phyloP scores from a whole-genome alignment of 1,140 invertebrate genomes.

The Drosophila yakuba region DNA sequence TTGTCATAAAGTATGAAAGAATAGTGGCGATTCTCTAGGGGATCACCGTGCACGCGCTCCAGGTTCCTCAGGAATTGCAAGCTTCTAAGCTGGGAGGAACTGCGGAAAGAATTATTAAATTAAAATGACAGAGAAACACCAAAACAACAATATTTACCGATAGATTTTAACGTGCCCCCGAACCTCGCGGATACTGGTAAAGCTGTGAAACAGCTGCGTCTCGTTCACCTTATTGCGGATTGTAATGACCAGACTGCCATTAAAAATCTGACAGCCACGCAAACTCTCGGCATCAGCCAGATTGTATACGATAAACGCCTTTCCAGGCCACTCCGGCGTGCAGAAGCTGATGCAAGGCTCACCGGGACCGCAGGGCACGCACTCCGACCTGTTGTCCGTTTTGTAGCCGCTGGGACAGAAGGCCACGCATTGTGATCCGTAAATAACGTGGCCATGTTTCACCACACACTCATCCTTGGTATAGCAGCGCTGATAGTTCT shows the following conservation, averaged over 20 bases:
- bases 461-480: conserved; percentile 47
- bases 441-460: conserved; percentile 28
- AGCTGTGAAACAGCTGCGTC: conserved; percentile 40
- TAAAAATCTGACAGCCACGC: conserved; percentile 70
- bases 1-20: conserved; percentile 72
- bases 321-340: conserved; percentile 29
- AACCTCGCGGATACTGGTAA: conserved; percentile 66
- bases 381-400: conserved; percentile 36
- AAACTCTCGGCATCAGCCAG: conserved; percentile 65
- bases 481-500: conserved; percentile 68
- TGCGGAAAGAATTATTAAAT: neutral
- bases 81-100: conserved; percentile 59
- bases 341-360: conserved; percentile 66
- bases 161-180: conserved; percentile 69
- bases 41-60: conserved; percentile 51
- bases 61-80: conserved; percentile 60
- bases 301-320: conserved; percentile 46
- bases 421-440: conserved; percentile 48
- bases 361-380: conserved; percentile 35
- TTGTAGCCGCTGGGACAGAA: conserved; percentile 69
- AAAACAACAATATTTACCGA: conserved; percentile 39
- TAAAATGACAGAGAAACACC: no score
- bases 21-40: conserved; percentile 58
- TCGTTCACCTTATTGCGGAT: conserved; percentile 64
- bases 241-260: conserved; percentile 63